phyloP scores from a whole-genome alignment of 2,113 vertebrate genomes.

The Engraulis encrasicolus region DNA sequence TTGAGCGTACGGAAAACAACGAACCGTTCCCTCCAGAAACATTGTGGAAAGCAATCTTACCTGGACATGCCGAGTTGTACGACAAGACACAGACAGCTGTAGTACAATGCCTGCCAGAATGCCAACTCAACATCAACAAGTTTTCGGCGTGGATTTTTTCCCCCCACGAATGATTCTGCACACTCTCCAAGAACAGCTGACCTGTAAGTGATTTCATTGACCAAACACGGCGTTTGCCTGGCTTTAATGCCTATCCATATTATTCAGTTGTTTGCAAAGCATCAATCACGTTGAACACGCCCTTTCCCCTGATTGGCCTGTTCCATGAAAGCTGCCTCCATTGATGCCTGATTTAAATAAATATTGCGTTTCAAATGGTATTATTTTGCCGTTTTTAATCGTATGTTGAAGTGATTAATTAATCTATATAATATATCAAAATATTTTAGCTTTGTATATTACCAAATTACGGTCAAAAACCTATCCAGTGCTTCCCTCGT shows the following conservation, averaged over 20 bases:
- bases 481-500: not conserved
- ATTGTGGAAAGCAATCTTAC: conserved; percentile 32
- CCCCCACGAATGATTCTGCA: not conserved
- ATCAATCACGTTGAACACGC: not conserved
- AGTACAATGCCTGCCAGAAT: conserved; percentile 64
- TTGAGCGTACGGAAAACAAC: not conserved
- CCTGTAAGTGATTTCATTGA: not conserved
- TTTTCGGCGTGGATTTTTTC: conserved; percentile 25
- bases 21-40: not conserved
- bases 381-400: not conserved
- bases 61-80: conserved; percentile 51
- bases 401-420: not conserved
- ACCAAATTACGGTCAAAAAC: too few relatives aligned
- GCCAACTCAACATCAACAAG: conserved; percentile 79
- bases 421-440: not conserved
- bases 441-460: too few relatives aligned
- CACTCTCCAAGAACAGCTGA: not conserved
- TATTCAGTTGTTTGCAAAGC: not conserved
- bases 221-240: not conserved
- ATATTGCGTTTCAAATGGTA: not conserved
- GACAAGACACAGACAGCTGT: conserved; percentile 8
- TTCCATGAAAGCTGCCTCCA: not conserved
- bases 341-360: conserved; percentile 54
- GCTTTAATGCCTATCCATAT: not conserved
- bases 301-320: conserved; percentile 23